Base-by-base conservation (phyloP, 2,113 vertebrate genomes). In the Gopherus flavomarginatus region DNA sequence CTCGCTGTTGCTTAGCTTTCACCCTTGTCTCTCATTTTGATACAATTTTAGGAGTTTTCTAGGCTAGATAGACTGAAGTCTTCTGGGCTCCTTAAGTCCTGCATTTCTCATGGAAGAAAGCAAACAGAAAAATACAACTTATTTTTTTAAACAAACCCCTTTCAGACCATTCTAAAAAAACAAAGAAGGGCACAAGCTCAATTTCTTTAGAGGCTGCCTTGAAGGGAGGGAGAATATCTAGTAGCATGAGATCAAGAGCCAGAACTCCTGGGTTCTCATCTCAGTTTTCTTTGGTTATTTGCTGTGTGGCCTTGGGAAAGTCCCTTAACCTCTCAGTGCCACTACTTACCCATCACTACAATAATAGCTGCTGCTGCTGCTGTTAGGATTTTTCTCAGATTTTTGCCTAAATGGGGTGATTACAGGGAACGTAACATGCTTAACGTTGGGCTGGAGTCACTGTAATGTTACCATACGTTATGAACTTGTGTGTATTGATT, bases 401-500 rank as follows among this genome's bases (percentile, higher is more conserved):
- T 90, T 49, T 88, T 81, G 87, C 86, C 80, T 79, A 89, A 85
- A 90, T 89, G 78, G 79, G 52, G 92, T 91, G 94, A 90, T 95
- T 94, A 87, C 77, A 88, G 92, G 81, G 88, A 83, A 94, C 52
- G 87, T 86, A 93, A 47, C 81, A 19, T 89, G 56, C 87, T 86
- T 92, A 90, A 93, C 0, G 65, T 87, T 86, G 87, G 92, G 83
- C 91, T 94, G 81, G 19, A 69, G 62, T 62, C 3, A 0, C 86
- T 97, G 95, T 96, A 94, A 90, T 96, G 93, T 26, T 81, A 80
- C 90, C 53, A 42, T 84, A 95, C 95, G 93, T 97, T 96, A 77
- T 13, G 86, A 97, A 95, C 92, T 35, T 13, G 93, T 92, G 78
- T 91, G 79, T 91, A 86, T 94, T 95, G 84, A 88, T 91, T 95